These are phyloP conservation scores for Pelodiscus sinensis DNA, from an alignment of 2,113 vertebrate species.

Conservation along the genomic window DNA sequence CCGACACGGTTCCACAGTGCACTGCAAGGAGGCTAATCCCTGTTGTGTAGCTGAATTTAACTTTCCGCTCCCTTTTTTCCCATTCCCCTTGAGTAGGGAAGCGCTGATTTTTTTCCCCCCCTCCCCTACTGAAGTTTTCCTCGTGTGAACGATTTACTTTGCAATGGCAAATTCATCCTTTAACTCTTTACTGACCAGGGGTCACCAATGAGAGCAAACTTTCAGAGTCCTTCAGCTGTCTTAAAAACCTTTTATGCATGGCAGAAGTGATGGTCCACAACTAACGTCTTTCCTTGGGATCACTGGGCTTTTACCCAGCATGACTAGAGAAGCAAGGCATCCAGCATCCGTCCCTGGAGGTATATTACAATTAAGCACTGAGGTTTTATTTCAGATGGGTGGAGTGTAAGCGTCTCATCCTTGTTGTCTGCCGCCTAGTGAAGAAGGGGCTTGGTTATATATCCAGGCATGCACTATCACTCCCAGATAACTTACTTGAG, in stretches of 20 bases:
- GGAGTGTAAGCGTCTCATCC: not conserved
- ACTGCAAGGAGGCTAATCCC: not conserved
- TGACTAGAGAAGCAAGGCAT: not conserved
- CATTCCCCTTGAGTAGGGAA: not conserved
- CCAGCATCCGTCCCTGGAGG: not conserved
- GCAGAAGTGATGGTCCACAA: fast-evolving
- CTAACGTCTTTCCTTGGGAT: fast-evolving
- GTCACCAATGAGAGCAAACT: not conserved
- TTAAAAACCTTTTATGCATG: fast-evolving
- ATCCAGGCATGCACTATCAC: fast-evolving
- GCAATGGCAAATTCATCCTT: not conserved
- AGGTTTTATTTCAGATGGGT: not conserved
- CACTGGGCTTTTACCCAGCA: not conserved
- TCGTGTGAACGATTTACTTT: not conserved
- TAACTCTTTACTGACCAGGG: not conserved
- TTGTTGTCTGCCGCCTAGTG: not conserved
- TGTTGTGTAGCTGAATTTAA: not conserved
- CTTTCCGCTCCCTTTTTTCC: not conserved
- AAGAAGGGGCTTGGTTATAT: not conserved
- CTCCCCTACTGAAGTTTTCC: not conserved
- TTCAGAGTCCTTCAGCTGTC: fast-evolving
- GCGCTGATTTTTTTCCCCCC: fast-evolving
- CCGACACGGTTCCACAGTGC: fast-evolving
- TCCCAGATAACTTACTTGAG: not conserved
- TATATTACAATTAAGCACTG: not conserved